These are phyloP conservation scores for Hybognathus amarus DNA, from an alignment of 2,797 vertebrate species.

Conservation along the genomic window DNA sequence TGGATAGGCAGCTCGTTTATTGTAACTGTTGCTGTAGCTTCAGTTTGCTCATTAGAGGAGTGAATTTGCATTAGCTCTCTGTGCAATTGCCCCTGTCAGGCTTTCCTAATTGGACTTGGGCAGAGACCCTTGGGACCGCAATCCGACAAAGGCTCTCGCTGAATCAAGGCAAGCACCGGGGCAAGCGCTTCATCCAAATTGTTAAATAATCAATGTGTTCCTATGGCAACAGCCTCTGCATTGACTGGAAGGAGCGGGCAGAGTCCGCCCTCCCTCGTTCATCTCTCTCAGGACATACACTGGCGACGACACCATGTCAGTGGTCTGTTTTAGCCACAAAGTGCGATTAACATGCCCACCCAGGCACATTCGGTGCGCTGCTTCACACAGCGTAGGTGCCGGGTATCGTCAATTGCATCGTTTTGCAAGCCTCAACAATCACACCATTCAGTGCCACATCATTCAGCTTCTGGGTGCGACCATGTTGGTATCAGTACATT, in stretches of 20 bases:
- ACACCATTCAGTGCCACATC: constrained; percentile 3
- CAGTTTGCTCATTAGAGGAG: constrained; percentile 49
- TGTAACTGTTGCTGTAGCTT: constrained; percentile 51
- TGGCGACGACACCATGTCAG: constrained; percentile 35
- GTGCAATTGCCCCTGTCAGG: constrained; percentile 61
- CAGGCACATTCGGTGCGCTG: constrained; percentile 9
- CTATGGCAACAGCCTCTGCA: constrained; percentile 73
- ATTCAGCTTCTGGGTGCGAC: constrained; percentile 26
- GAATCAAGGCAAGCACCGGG: constrained; percentile 71
- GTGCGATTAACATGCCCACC: constrained; percentile 25
- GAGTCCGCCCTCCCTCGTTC: constrained; percentile 55
- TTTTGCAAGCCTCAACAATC: not conserved
- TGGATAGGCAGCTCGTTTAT: constrained; percentile 49
- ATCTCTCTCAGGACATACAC: constrained; percentile 62
- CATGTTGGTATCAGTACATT: constrained; percentile 19
- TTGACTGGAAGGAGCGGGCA: constrained; percentile 64
- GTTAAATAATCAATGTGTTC: constrained; percentile 85
- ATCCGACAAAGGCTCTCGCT: constrained; percentile 71
- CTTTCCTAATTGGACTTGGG: constrained; percentile 64
- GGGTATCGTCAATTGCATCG: constrained; percentile 18
- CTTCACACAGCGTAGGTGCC: not conserved
- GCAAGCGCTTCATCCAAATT: constrained; percentile 71
- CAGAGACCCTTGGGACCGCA: constrained; percentile 68
- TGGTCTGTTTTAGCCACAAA: constrained; percentile 8
- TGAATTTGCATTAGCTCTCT: constrained; percentile 60